phyloP scores from a whole-genome alignment of 2,113 vertebrate genomes.

The Corythornis madagascariensis region DNA sequence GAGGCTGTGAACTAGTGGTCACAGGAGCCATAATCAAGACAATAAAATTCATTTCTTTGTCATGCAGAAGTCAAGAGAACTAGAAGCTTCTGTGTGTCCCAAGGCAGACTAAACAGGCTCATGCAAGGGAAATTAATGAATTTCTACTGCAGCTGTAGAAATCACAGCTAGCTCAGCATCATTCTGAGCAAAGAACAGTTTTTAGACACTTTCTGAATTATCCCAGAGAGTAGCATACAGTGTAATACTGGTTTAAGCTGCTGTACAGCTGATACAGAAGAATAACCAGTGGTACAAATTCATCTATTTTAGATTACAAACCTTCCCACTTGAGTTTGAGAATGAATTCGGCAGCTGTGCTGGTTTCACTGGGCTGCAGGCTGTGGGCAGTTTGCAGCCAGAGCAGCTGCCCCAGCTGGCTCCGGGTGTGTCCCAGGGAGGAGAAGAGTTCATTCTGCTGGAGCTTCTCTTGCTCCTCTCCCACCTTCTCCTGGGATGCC shows the following conservation, averaged over 20 bases:
- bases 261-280: neutral
- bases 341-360: neutral
- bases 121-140: neutral
- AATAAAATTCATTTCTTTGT: neutral
- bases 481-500: neutral
- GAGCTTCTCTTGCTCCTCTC: neutral
- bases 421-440: neutral
- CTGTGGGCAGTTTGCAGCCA: neutral
- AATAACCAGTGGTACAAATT: neutral
- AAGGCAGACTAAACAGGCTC: neutral
- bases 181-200: neutral
- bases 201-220: neutral
- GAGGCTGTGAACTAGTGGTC: neutral
- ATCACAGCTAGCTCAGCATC: neutral
- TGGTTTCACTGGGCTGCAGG: neutral
- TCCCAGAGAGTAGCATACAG: neutral
- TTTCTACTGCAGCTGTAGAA: neutral
- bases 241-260: neutral
- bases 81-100: neutral
- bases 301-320: neutral
- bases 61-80: neutral
- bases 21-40: neutral
- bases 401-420: neutral
- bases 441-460: neutral
- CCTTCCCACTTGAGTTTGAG: constrained; percentile 6